Evolutionary conservation across 2,888 invertebrate genomes (phyloP).

Genomic region (Cryptus armator): DNA sequence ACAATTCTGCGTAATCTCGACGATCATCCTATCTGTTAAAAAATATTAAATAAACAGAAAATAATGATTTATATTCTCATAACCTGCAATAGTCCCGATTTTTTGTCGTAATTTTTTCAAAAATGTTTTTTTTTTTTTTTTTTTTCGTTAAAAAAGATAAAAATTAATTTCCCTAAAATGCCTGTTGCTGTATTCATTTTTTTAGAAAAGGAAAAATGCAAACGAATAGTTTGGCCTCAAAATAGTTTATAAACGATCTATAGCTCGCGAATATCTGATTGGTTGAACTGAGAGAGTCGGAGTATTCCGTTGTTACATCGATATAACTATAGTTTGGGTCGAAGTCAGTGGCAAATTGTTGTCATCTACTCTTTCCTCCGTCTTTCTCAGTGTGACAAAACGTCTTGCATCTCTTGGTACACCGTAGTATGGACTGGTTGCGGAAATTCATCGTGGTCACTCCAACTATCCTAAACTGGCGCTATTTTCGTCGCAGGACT

Average conservation of each 20-base stretch:
- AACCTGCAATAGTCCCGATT: too few species aligned
- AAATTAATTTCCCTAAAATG: too few species aligned
- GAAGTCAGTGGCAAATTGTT: slow-evolving; percentile 27
- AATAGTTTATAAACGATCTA: background rate
- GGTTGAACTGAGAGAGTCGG: background rate
- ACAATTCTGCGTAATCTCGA: background rate
- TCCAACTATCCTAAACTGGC: slow-evolving; percentile 74
- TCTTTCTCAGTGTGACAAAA: slow-evolving; percentile 9
- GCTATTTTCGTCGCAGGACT: slow-evolving; percentile 24
- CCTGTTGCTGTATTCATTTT: background rate
- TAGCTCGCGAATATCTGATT: slow-evolving; percentile 10
- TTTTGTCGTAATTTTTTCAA: too few species aligned
- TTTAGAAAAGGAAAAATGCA: background rate
- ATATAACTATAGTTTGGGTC: too few species aligned
- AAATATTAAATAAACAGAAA: background rate
- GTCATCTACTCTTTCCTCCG: slow-evolving; percentile 3
- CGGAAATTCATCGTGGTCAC: slow-evolving; percentile 79
- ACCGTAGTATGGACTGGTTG: slow-evolving; percentile 68
- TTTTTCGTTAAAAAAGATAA: too few species aligned
- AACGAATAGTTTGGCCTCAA: background rate
- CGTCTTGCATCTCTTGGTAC: slow-evolving; percentile 37
- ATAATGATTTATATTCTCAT: background rate
- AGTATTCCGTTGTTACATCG: background rate
- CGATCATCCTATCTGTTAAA: background rate
- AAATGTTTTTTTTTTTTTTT: background rate